Conservation (phyloP, 2,888 invertebrate species). For the Cheilosia variabilis region DNA sequence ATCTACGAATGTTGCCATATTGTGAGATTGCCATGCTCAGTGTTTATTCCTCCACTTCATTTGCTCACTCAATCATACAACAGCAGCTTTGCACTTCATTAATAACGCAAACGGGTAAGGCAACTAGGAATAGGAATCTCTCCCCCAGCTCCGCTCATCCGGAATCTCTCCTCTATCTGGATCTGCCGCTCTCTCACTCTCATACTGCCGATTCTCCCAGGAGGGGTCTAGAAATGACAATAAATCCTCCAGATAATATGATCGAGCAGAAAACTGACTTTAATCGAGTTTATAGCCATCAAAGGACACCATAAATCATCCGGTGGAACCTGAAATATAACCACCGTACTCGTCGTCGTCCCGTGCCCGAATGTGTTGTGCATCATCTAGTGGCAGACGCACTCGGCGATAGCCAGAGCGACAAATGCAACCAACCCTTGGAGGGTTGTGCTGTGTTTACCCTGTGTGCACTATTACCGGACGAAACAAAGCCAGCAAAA, state of each 20-base stretch:
- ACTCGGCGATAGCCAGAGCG: conserved; percentile 54
- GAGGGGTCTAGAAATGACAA: conserved; percentile 75
- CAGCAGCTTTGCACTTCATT: conserved; percentile 73
- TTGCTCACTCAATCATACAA: conserved; percentile 69
- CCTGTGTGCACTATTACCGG: conserved; percentile 7
- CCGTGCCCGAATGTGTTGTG: conserved; percentile 50
- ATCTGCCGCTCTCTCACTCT: conserved; percentile 25
- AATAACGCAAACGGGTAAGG: conserved; percentile 64
- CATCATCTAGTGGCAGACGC: conserved; percentile 65
- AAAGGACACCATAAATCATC: conserved; percentile 75
- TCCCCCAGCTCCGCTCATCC: conserved; percentile 45
- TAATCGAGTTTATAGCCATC: conserved; percentile 76
- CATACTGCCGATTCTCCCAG: conserved; percentile 51
- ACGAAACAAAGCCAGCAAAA: conserved; percentile 40
- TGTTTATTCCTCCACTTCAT: conserved; percentile 60
- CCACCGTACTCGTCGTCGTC: conserved; percentile 38
- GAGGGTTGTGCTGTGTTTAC: conserved; percentile 46
- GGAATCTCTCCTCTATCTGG: conserved; percentile 42
- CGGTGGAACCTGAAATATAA: conserved; percentile 58
- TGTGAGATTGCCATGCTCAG: conserved; percentile 43
- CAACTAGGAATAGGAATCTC: conserved; percentile 42
- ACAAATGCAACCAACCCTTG: conserved; percentile 64
- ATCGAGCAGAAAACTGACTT: conserved; percentile 75
- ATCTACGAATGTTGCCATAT: conserved; percentile 72
- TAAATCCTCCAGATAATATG: conserved; percentile 75